phyloP scores from a whole-genome alignment of 1,140 invertebrate species.

The Drosophila parvula region DNA sequence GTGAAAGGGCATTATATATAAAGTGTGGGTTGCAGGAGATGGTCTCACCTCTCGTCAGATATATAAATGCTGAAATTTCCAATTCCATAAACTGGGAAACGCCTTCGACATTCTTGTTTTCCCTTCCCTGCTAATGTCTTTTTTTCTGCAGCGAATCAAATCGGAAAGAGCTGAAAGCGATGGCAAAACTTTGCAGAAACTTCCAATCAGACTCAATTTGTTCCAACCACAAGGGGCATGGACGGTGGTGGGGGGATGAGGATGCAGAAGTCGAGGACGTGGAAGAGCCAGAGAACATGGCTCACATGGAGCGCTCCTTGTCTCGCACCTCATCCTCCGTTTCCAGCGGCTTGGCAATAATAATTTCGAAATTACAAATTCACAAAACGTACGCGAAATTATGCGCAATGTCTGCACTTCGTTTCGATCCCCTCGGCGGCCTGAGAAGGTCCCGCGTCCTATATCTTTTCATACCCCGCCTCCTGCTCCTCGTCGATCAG shows the following conservation, averaged over 20 bases:
- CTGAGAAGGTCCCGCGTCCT: slow-evolving; percentile 18
- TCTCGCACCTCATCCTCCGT: slow-evolving; percentile 46
- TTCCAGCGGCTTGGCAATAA: slow-evolving; percentile 60
- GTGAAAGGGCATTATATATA: slow-evolving; percentile 35
- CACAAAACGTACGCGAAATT: slow-evolving; percentile 82
- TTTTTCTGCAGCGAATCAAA: slow-evolving; percentile 72
- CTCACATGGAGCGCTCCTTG: slow-evolving; percentile 49
- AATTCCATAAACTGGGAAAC: slow-evolving; percentile 46
- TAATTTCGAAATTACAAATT: slow-evolving; percentile 82
- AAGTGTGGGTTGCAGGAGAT: slow-evolving; percentile 21
- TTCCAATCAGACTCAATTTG: slow-evolving; percentile 75
- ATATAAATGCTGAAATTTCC: slow-evolving; percentile 35
- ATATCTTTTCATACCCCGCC: not conserved
- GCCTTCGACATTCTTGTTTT: slow-evolving; percentile 50
- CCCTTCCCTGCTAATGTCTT: slow-evolving; percentile 54
- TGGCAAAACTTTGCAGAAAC: slow-evolving; percentile 48
- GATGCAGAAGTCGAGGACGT: slow-evolving; percentile 2
- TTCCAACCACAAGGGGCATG: slow-evolving; percentile 49
- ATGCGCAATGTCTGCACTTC: slow-evolving; percentile 74
- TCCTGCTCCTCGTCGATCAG: slow-evolving; percentile 6
- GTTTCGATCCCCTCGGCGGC: slow-evolving; percentile 31
- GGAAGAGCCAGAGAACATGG: slow-evolving; percentile 35
- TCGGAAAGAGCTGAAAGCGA: slow-evolving; percentile 52
- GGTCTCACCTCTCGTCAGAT: slow-evolving; percentile 12
- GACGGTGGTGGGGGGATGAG: no score